phyloP scores from a whole-genome alignment of 2,797 vertebrate species.

The Acanthurus lineatus region DNA sequence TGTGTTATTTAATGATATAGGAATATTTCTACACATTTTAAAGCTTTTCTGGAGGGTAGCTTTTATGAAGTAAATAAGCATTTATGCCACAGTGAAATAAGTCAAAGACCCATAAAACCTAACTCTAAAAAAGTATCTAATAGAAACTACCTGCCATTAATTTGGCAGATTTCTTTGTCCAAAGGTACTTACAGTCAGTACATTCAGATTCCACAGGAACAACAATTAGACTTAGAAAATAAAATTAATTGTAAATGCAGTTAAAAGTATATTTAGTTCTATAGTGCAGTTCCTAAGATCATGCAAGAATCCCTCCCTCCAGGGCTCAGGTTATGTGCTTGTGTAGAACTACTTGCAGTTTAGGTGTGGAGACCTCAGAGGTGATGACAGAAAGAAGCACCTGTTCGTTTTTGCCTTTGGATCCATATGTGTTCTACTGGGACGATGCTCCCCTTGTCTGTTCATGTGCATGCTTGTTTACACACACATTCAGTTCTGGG shows the following conservation, averaged over 20 bases:
- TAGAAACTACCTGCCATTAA: background rate
- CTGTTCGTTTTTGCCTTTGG: background rate
- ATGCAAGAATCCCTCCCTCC: too few species aligned
- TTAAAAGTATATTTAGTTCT: background rate
- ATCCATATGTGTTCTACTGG: background rate
- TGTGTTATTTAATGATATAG: too few species aligned
- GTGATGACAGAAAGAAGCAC: too few species aligned
- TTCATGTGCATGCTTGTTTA: constrained; percentile 13
- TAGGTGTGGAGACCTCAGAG: too few species aligned
- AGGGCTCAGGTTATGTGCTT: too few species aligned
- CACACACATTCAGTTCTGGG: constrained; percentile 11
- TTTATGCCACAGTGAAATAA: too few species aligned
- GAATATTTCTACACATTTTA: too few species aligned
- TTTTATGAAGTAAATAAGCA: too few species aligned
- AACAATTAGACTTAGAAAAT: background rate
- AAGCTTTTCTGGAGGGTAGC: too few species aligned
- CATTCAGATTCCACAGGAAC: background rate
- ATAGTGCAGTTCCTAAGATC: background rate
- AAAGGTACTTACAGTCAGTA: background rate
- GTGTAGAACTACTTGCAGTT: too few species aligned
- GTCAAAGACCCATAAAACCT: too few species aligned
- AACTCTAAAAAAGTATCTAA: too few species aligned
- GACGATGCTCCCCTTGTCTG: background rate
- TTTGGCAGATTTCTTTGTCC: background rate
- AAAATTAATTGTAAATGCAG: background rate